Evolutionary conservation across 2,888 invertebrate species (phyloP).

Genomic region (Lydus trimaculatus): DNA sequence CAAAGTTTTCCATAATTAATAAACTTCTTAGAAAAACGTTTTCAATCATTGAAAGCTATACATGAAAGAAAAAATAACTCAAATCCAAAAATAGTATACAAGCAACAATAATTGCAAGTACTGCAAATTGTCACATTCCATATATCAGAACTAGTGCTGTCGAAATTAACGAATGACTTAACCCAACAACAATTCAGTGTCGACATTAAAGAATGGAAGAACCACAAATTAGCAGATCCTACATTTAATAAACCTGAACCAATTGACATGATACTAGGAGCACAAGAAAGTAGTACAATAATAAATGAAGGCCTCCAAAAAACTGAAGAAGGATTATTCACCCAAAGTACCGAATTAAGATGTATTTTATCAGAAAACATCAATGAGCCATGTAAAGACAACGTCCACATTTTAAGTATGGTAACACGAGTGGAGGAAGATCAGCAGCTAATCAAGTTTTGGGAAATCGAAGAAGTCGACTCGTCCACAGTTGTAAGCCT

Average conservation of each 20-base stretch:
- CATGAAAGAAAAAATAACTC: not conserved
- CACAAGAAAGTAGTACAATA: constrained; percentile 13
- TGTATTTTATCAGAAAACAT: constrained; percentile 15
- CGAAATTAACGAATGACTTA: too few relatives aligned
- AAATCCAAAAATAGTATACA: not conserved
- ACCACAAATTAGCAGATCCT: constrained; percentile 21
- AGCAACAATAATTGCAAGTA: not conserved
- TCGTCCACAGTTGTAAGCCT: not conserved
- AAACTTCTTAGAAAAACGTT: not conserved
- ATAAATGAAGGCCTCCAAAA: constrained; percentile 1
- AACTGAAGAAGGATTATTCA: not conserved
- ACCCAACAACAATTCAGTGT: not conserved
- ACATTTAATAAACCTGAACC: constrained; percentile 18
- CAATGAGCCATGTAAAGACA: not conserved
- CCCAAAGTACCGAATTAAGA: constrained; percentile 8
- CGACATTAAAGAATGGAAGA: constrained; percentile 11
- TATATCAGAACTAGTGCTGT: not conserved
- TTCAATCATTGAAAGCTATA: constrained; percentile 2
- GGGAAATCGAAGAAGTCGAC: constrained; percentile 17
- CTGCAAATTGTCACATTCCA: not conserved
- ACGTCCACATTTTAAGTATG: not conserved
- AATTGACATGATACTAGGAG: constrained; percentile 24
- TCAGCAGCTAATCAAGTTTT: constrained; percentile 18
- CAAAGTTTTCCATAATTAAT: not conserved
- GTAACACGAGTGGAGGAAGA: constrained; percentile 5